phyloP scores from a whole-genome alignment of 1,140 invertebrate genomes.

The Pogonomyrmex californicus region DNA sequence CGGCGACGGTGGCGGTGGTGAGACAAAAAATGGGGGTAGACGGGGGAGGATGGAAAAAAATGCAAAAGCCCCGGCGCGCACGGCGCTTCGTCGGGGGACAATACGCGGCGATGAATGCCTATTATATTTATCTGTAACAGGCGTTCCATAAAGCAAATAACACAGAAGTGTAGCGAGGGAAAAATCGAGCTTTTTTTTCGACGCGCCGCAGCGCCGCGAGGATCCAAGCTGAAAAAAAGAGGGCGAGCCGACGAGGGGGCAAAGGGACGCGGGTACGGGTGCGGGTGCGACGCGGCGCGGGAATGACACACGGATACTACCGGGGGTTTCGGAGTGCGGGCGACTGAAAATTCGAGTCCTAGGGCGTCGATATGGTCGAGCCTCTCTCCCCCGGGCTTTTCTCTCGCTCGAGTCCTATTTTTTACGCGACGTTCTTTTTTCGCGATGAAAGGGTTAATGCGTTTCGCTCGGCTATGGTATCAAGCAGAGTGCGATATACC shows the following conservation, averaged over 20 bases:
- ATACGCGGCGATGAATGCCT: conserved; percentile 86
- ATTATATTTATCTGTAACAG: conserved; percentile 87
- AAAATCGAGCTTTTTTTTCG: conserved; percentile 80
- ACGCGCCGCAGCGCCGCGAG: conserved; percentile 75
- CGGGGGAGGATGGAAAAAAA: conserved; percentile 79
- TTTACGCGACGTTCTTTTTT: conserved; percentile 60
- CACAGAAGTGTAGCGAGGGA: conserved; percentile 83
- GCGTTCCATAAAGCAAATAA: conserved; percentile 87
- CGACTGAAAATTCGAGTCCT: conserved; percentile 60
- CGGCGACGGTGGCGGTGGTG: conserved; percentile 63
- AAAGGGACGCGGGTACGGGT: neutral
- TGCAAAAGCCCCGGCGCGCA: conserved; percentile 83
- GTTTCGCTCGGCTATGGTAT: conserved; percentile 34
- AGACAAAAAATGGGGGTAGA: conserved; percentile 74
- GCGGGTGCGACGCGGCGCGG: conserved; percentile 33
- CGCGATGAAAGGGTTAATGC: conserved; percentile 62
- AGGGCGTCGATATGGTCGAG: conserved; percentile 60
- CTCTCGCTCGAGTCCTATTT: conserved; percentile 57
- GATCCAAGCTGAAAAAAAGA: conserved; percentile 70
- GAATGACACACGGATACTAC: conserved; percentile 16
- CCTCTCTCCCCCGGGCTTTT: conserved; percentile 20
- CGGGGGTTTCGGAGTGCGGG: conserved; percentile 36
- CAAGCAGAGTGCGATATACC: conserved; percentile 7
- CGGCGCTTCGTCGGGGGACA: conserved; percentile 84
- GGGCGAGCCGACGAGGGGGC: conserved; percentile 63